Evolutionary conservation across 2,888 invertebrate genomes (phyloP), one percentile per base, ranked within the genome.

Genomic region (Ichneumon xanthorius): DNA sequence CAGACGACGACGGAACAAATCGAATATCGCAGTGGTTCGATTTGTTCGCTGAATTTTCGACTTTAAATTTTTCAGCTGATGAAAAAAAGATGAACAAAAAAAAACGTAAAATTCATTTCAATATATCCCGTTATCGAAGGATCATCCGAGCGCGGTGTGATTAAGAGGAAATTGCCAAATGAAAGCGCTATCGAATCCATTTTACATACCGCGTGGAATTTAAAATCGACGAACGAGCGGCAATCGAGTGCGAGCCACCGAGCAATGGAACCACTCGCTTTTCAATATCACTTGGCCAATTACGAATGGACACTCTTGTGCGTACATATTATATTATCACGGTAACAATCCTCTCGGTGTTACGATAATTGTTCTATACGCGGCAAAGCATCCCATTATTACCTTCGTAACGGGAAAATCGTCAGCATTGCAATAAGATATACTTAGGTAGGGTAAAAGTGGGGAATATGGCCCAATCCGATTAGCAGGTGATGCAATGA

Each of bases 101-200:
- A 63, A 33, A 16, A 33, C 16, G 16, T 7, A 63, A 63, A 63
- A 58, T 26, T 63, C 6, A 63, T 63, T 63, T 33, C 61, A 30
- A 63, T 33, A 16, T 63, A 33, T 16, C 16, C 33, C 61, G 61
- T 63, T 63, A 63, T 30, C 16, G 61, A 33, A 16, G 61, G 33
- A 63, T 30, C 30, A 30, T 30, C 33, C 30, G 14, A 5, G 33
- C n/a, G 61, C 30, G 30, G 6, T 63, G 61, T 30, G 61, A 63
- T 33, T 30, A 63, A 63, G 61, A 7, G 61, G 61, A 30, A 63
- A 26, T 63, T 63, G 61, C 61, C 61, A 16, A 45, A 63, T 63
- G 61, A 63, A 30, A 30, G 61, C 61, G 33, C 61, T 4, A 63
- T 63, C 61, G 61, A 33, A 63, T 63, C 16, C 61, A 30, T 63